phyloP scores from a whole-genome alignment of 2,888 invertebrate genomes.

The Crematogaster levior region DNA sequence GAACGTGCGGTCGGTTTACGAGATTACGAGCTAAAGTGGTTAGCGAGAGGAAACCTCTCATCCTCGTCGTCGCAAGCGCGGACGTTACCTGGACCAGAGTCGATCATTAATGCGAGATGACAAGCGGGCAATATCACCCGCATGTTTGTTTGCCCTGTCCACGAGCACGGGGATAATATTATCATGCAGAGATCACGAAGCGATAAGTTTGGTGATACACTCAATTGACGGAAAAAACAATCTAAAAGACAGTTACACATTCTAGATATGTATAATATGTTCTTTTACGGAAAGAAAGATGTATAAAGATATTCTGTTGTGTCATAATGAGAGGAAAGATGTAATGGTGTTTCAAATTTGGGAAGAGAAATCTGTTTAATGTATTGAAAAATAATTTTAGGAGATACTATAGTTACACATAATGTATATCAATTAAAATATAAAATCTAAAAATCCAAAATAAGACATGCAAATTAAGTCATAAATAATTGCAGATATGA shows the following conservation, averaged over 20 bases:
- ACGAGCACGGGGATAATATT: not conserved
- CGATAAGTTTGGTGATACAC: not conserved
- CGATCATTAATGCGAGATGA: conserved; percentile 54
- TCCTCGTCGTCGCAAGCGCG: conserved; percentile 36
- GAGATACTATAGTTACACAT: not conserved
- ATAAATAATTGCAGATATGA: too few relatives aligned
- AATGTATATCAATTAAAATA: not conserved
- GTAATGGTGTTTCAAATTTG: not conserved
- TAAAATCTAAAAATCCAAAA: too few relatives aligned
- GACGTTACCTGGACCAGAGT: conserved; percentile 32
- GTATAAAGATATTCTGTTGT: not conserved
- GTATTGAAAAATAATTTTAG: not conserved
- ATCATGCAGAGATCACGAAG: not conserved
- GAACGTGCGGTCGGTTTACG: conserved; percentile 69
- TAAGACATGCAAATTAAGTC: too few relatives aligned
- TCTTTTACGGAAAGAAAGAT: not conserved
- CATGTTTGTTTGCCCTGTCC: conserved; percentile 11
- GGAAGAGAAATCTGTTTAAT: not conserved
- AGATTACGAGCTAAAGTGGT: conserved; percentile 71
- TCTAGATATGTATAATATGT: too few relatives aligned
- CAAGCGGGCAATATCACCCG: conserved; percentile 30
- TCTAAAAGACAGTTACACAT: not conserved
- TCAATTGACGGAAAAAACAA: not conserved
- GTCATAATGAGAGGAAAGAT: not conserved
- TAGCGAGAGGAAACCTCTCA: conserved; percentile 51